These are phyloP conservation scores for Pristionchus maxplancki DNA, from an alignment of 2,888 invertebrate genomes.

Conservation along the genomic window DNA sequence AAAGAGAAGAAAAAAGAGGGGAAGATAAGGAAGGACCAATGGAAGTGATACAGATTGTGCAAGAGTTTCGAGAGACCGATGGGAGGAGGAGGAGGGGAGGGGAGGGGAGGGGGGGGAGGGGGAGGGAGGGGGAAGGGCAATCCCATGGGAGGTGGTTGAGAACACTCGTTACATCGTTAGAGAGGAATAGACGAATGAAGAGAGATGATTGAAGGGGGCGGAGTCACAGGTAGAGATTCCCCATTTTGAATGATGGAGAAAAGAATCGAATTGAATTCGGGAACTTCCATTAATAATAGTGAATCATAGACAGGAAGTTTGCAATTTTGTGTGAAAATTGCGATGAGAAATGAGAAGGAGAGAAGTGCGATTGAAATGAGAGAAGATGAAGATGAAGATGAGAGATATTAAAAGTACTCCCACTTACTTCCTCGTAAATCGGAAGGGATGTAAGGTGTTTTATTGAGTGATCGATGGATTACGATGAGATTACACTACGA, in stretches of 20 bases:
- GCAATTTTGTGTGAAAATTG: background rate
- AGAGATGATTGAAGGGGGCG: conserved; percentile 33
- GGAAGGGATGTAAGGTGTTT: background rate
- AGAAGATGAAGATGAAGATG: background rate
- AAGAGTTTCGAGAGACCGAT: conserved; percentile 18
- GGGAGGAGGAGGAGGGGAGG: too few species aligned
- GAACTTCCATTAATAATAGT: background rate
- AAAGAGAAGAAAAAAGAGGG: conserved; percentile 16
- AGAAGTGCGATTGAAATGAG: conserved; percentile 8
- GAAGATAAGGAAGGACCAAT: background rate
- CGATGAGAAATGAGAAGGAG: background rate
- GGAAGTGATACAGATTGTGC: conserved; percentile 40
- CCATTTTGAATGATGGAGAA: too few species aligned
- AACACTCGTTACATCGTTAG: conserved; percentile 31
- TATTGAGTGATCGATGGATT: background rate
- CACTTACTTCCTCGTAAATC: conserved; percentile 10
- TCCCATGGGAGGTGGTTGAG: conserved; percentile 35
- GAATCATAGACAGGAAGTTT: conserved; percentile 26
- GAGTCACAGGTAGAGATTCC: conserved; percentile 10
- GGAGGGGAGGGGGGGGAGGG: background rate
- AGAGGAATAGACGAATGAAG: background rate
- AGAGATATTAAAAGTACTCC: background rate
- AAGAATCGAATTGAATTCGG: background rate
- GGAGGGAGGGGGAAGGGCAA: background rate
- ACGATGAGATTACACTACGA: too few species aligned